Base-by-base conservation (phyloP, 2,113 vertebrate genomes). In the Mungos mungo region DNA sequence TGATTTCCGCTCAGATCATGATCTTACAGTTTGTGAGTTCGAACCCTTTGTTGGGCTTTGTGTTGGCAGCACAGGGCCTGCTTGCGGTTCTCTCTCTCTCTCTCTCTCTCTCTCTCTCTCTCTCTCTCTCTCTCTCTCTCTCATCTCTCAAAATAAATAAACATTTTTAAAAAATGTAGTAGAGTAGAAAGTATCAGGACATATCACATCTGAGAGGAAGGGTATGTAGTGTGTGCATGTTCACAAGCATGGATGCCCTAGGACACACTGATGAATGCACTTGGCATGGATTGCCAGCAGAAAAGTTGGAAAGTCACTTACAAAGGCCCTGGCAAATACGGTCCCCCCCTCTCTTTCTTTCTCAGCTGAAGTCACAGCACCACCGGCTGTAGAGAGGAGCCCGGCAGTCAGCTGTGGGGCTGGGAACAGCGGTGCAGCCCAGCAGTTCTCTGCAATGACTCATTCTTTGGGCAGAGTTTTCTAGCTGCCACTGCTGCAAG, bases 351-450 rank as follows among this genome's bases (percentile, higher is more conserved):
- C 74, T 60, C 35, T 27, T 57, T 76, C 72, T 65, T 57, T 76
- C 72, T 65, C 52, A n/a, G 52, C 45, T n/a, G 66, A 38, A 52
- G 29, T 91, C 27, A 0, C 14, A 29, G 71, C 76, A 15, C 8
- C 47, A 14, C 23, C 15, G 23, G 10, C 19, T 45, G 54, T 25
- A 10, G 35, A 60, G 77, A 74, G 23, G 52, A 54, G n/a, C 1
- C 63, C 11, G 54, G 65, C 33, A 7, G 9, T 41, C 23, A 16
- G 74, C 65, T 0, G 4, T 31, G 7, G 79, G 82, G 19, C 6
- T 2, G 6, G 23, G 33, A 3, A 29, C n/a, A 85, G 33, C 0
- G 0, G 10, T 0, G n/a, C 0, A 2, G 2, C 72, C 1, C 23
- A 18, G 16, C 23, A 4, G 9, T 38, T 47, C 88, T 83, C 57